Evolutionary conservation across 64 coral and sea anemone genomes (phyloP).

Genomic region (Pachyseris speciosa): DNA sequence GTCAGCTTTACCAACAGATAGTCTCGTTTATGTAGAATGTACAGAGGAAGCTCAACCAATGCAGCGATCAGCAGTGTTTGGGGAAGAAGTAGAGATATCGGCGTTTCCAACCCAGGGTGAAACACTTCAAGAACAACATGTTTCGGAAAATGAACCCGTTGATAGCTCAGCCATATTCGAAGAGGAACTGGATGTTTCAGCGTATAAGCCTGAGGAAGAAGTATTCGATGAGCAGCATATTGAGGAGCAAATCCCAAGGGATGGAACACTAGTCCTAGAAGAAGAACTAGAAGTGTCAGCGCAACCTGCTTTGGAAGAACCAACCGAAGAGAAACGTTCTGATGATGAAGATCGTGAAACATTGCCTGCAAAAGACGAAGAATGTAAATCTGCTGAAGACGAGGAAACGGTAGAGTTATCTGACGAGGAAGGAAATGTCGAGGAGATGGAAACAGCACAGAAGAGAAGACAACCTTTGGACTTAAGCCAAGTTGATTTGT

Average conservation of each 20-base stretch:
- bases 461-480: constrained; percentile 1
- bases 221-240: constrained; percentile 39
- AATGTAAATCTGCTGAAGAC: background rate
- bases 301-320: constrained; percentile 1
- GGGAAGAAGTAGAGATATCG: constrained; percentile 59
- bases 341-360: background rate
- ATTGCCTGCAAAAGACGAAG: background rate
- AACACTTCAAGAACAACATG: background rate
- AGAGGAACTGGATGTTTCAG: constrained; percentile 69
- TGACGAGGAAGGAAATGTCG: background rate
- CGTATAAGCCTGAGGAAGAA: background rate
- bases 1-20: background rate
- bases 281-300: constrained; percentile 39
- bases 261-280: constrained; percentile 32
- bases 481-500: constrained; percentile 70
- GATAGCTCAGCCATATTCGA: constrained; percentile 27
- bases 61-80: constrained; percentile 34
- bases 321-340: background rate
- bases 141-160: background rate
- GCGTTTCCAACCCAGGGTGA: background rate
- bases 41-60: constrained; percentile 30
- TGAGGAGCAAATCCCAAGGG: constrained; percentile 25
- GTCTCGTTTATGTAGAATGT: constrained; percentile 41
- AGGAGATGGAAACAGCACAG: background rate
- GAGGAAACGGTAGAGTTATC: constrained; percentile 5